Base-by-base conservation (phyloP, 2,888 invertebrate species). In the Drosophila ochracea region DNA sequence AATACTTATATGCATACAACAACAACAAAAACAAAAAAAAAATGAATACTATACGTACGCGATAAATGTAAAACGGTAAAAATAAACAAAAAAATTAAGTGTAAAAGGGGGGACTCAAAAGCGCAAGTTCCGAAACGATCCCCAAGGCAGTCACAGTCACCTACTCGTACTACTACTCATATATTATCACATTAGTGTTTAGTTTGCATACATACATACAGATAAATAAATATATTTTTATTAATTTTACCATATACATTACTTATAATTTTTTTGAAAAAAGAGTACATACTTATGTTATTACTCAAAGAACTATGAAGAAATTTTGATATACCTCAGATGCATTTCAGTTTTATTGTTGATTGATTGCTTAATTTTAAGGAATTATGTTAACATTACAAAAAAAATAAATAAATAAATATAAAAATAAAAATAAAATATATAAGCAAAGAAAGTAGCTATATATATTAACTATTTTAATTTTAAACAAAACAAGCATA, bases 281-380 rank as follows among this genome's bases (percentile, higher is more conserved):
- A 13, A 39, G 85, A 80, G 87, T 75, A 80, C 54, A 67, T 49
- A 58, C 43, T 58, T 61, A 43, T 58, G 39, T 31, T 53, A 68
- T 74, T 83, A 83, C 87, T 89, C 83, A 91, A 83, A 77, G 84
- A 91, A 92, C 92, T 91, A 92, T 83, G 92, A 92, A 91, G 92
- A 91, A 93, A 93, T 91, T 93, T 92, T 92, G 89, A 92, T 92
- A 92, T 93, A 92, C 93, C 93, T 93, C 93, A 92, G 89, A 92
- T 92, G 93, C 93, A 92, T 93, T 92, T 92, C 93, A 92, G 92
- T 93, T 93, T 91, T 90, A 92, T 90, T 88, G 83, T 92, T 89
- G 83, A 84, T 78, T 77, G 82, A 91, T 84, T 92, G 91, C 87
- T 83, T 88, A 91, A 89, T 81, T 89, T 84, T 88, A 87, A 70